Conservation (phyloP, 2,888 invertebrate genomes). For the Fabriciana adippe region DNA sequence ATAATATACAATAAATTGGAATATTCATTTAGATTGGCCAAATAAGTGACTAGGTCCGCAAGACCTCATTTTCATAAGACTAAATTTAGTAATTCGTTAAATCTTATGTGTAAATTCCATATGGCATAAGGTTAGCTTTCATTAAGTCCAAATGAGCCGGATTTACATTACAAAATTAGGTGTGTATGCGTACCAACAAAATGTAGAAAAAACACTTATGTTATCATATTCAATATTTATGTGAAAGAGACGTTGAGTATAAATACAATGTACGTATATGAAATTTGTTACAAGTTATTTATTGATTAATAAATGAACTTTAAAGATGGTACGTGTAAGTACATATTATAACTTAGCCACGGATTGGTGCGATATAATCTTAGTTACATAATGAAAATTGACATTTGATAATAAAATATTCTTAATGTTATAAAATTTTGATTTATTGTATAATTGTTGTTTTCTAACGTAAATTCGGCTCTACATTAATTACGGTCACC, state of each 20-base stretch:
- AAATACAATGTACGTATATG: no score
- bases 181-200: background rate
- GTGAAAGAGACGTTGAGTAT: no score
- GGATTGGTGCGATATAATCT: no score
- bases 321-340: no score
- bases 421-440: background rate
- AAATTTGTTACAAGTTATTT: no score
- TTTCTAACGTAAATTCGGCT: slow-evolving; percentile 21
- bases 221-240: background rate
- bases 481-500: slow-evolving; percentile 59
- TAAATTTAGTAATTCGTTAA: slow-evolving; percentile 83
- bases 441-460: background rate
- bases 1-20: slow-evolving; percentile 80
- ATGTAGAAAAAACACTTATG: background rate
- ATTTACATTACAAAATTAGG: slow-evolving; percentile 15
- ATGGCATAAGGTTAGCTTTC: slow-evolving; percentile 83
- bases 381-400: no score
- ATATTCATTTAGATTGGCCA: slow-evolving; percentile 81
- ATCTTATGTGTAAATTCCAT: slow-evolving; percentile 82
- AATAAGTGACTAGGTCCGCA: slow-evolving; percentile 80
- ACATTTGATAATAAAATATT: no score
- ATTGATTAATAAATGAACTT: no score
- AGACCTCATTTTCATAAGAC: slow-evolving; percentile 78
- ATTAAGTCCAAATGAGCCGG: slow-evolving; percentile 65
- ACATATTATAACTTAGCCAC: no score